Conservation (phyloP, 2,113 vertebrate species). For the Reinhardtius hippoglossoides region DNA sequence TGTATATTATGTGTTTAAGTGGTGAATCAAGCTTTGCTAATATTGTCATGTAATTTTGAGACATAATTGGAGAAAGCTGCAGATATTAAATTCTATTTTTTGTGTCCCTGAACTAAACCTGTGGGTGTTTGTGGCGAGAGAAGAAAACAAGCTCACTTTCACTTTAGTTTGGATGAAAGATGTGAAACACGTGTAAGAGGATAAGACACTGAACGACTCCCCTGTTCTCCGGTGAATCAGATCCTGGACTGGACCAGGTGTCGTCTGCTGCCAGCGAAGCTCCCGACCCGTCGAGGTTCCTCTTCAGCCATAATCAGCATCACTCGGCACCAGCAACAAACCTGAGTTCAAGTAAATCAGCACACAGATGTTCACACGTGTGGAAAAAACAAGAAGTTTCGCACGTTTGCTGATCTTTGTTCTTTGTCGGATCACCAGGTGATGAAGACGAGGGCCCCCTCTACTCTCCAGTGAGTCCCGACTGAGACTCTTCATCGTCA, state of each 20-base stretch:
- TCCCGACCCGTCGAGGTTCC: background rate
- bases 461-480: slow-evolving; percentile 65
- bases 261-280: background rate
- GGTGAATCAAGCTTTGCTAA: too few species aligned
- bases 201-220: too few species aligned
- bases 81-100: too few species aligned
- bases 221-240: slow-evolving; percentile 5
- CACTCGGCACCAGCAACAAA: background rate
- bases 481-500: slow-evolving; percentile 9
- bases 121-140: background rate
- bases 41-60: too few species aligned
- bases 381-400: too few species aligned
- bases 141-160: background rate
- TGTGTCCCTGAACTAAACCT: background rate
- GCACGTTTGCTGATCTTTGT: background rate
- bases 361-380: background rate
- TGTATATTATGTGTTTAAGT: too few species aligned
- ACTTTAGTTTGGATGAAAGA: background rate
- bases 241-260: background rate
- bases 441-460: slow-evolving; percentile 29
- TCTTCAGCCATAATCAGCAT: background rate
- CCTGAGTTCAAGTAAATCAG: slow-evolving; percentile 33
- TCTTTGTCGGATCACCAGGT: slow-evolving; percentile 1
- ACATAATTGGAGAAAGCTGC: too few species aligned
- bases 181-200: too few species aligned